phyloP scores from a whole-genome alignment of 2,888 invertebrate species.

The Hyles lineata region DNA sequence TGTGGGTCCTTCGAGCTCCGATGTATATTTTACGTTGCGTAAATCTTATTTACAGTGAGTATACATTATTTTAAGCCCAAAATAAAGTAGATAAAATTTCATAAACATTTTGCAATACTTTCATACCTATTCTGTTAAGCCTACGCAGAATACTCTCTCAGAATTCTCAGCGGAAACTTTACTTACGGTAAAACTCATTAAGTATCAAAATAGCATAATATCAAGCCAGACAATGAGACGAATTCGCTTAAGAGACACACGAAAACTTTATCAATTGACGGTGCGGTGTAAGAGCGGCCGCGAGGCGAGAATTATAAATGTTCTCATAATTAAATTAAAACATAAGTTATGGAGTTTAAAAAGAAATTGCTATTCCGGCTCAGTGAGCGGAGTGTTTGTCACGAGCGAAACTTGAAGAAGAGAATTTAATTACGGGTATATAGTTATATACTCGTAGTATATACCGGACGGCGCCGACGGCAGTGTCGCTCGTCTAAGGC shows the following conservation, averaged over 20 bases:
- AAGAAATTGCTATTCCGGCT: conserved; percentile 72
- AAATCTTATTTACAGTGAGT: background rate
- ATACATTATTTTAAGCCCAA: background rate
- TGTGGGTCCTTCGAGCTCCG: too few species aligned
- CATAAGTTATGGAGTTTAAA: conserved; percentile 75
- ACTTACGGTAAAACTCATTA: background rate
- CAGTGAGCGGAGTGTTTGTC: conserved; percentile 56
- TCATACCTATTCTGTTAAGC: background rate
- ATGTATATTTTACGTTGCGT: background rate
- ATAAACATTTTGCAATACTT: background rate
- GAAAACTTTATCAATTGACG: conserved; percentile 76
- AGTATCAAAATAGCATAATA: background rate
- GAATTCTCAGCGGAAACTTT: background rate
- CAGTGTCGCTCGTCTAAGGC: conserved; percentile 8
- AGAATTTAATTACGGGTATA: conserved; percentile 66
- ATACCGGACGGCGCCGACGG: background rate
- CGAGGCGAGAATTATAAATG: conserved; percentile 71
- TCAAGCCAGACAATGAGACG: background rate
- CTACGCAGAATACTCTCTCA: background rate
- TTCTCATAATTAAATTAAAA: conserved; percentile 78
- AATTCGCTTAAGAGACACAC: conserved; percentile 68
- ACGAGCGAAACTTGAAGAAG: conserved; percentile 59
- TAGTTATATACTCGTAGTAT: background rate
- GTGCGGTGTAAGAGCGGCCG: conserved; percentile 51
- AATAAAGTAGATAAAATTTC: background rate